Evolutionary conservation across 2,113 vertebrate genomes (phyloP).

Genomic region (Gnathonemus longibarbis): DNA sequence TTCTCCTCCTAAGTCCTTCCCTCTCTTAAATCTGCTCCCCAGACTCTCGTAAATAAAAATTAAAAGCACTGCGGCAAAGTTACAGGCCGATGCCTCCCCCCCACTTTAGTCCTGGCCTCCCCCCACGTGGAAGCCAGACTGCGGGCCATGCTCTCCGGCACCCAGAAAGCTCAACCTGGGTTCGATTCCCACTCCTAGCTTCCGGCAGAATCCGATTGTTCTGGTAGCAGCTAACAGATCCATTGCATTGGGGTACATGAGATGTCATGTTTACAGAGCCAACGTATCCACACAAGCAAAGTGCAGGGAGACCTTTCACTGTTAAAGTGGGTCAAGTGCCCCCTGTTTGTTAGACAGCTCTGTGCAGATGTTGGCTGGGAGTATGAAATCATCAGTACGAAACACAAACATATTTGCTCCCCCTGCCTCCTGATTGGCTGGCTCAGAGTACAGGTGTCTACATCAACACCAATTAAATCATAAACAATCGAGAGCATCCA

Average conservation of each 20-base stretch:
- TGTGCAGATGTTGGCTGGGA: too few species aligned
- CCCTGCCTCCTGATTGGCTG: neutral
- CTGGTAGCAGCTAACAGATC: neutral
- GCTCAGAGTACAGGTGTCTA: neutral
- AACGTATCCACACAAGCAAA: neutral
- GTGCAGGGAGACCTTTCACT: neutral
- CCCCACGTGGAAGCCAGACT: neutral
- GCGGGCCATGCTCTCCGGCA: neutral
- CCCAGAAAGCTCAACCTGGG: neutral
- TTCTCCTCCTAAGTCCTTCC: neutral
- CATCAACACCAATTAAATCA: neutral
- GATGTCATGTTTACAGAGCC: neutral
- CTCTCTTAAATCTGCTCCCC: neutral
- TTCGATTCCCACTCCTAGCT: neutral
- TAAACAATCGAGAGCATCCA: neutral
- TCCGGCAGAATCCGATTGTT: neutral
- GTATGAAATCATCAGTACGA: neutral
- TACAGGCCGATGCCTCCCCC: neutral
- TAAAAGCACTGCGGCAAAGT: neutral
- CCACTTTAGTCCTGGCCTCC: neutral
- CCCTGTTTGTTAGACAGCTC: neutral
- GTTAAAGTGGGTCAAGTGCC: neutral
- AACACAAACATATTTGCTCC: neutral
- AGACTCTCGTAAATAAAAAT: conserved; percentile 9
- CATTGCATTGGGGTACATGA: neutral